Percentiles rank a stretch among this genome's conserved stretches.
Conservation (phyloP, 35 echinoderm and acorn worm genomes). For the Stichopus chloronotus region DNA sequence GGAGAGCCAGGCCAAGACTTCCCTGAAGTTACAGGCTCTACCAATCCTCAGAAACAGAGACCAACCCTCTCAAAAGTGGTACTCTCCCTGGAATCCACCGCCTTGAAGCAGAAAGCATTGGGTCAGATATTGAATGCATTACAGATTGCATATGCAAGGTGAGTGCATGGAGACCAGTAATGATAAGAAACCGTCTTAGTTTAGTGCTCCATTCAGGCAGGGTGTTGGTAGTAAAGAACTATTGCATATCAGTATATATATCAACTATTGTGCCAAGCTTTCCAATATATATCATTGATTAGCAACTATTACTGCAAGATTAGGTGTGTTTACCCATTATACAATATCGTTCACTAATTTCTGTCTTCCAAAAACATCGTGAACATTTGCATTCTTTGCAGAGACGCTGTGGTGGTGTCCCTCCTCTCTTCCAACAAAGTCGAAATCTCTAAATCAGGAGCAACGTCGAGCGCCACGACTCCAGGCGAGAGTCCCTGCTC, state of each 20-base stretch:
- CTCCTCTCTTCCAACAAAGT: slow-evolving; percentile 79
- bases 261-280: no score
- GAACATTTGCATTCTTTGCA: not conserved
- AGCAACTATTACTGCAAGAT: no score
- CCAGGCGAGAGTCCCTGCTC: slow-evolving; percentile 83
- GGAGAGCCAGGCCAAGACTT: slow-evolving; percentile 81
- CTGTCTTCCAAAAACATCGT: no score
- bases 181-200: not conserved
- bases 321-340: no score
- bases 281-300: no score
- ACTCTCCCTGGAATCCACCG: slow-evolving; percentile 83
- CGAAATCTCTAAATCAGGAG: slow-evolving; percentile 62
- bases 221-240: no score
- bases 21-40: slow-evolving; percentile 46
- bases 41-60: slow-evolving; percentile 70
- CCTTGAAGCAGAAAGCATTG: slow-evolving; percentile 81
- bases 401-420: slow-evolving; percentile 89
- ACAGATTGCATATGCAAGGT: slow-evolving; percentile 98
- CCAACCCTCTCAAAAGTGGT: slow-evolving; percentile 91
- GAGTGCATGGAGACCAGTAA: not conserved
- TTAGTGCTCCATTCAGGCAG: not conserved
- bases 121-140: slow-evolving; percentile 86
- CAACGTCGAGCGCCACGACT: slow-evolving; percentile 59
- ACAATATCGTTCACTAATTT: no score
- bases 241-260: no score